Conservation (phyloP, 2,888 invertebrate species). For the Tetrapedia diversipes region DNA sequence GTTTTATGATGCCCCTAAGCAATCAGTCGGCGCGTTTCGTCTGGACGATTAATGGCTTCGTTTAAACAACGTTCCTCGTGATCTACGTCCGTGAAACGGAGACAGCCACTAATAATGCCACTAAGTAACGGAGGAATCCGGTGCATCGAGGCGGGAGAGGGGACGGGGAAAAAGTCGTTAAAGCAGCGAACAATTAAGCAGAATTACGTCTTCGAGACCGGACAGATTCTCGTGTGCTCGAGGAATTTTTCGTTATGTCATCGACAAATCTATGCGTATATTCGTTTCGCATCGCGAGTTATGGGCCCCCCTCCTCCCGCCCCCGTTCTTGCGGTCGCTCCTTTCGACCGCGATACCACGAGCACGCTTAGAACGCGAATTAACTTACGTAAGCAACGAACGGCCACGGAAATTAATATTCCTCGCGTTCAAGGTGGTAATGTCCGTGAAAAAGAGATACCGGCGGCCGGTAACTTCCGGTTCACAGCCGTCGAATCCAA, state of each 20-base stretch:
- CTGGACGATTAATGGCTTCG: slow-evolving; percentile 11
- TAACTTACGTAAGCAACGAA: slow-evolving; percentile 40
- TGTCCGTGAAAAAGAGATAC: slow-evolving; percentile 50
- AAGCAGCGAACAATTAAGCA: slow-evolving; percentile 37
- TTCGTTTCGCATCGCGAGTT: slow-evolving; percentile 28
- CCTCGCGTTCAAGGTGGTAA: slow-evolving; percentile 40
- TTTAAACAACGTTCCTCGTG: slow-evolving; percentile 10
- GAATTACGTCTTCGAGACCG: slow-evolving; percentile 30
- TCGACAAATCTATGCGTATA: slow-evolving; percentile 37
- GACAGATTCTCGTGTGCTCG: slow-evolving; percentile 27
- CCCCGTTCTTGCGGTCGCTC: not conserved
- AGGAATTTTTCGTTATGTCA: slow-evolving; percentile 52
- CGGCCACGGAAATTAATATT: slow-evolving; percentile 34
- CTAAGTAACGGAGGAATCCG: not conserved
- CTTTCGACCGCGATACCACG: slow-evolving; percentile 7
- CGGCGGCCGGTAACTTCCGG: slow-evolving; percentile 9
- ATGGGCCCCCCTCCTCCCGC: not conserved
- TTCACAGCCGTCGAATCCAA: not conserved
- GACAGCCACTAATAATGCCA: not conserved
- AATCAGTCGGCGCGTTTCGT: not conserved
- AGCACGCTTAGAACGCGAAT: slow-evolving; percentile 28
- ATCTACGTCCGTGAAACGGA: slow-evolving; percentile 1
- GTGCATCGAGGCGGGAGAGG: too few relatives aligned
- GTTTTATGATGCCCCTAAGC: not conserved
- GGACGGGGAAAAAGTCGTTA: slow-evolving; percentile 18